Base-by-base conservation (phyloP, 2,797 vertebrate genomes). In the Lithobates pipiens region DNA sequence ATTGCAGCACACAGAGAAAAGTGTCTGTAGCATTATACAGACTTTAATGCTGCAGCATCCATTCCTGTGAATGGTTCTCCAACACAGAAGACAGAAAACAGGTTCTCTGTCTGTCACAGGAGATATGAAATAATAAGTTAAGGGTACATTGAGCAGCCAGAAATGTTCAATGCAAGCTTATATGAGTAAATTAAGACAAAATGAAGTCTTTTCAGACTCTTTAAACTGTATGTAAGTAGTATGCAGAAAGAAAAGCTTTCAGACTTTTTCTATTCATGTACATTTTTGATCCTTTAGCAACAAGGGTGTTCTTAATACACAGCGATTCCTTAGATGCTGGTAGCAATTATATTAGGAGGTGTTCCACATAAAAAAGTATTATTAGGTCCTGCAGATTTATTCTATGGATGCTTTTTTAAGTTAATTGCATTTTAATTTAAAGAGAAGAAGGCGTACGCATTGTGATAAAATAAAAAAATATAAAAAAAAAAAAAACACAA, bases 401-500 rank as follows among this genome's bases (percentile, higher is more conserved):
- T 83, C 77, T 86, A 42, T 83, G 69, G 42, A 86, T 57, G 57
- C 46, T 67, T 86, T 81, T 68, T 34, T 44, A 85, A 70, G 83
- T 71, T 77, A 88, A 85, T 78, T 87, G 76, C 80, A 73, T 82
- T 81, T 73, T 76, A 77, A 83, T 76, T 86, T 70, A 69, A 83
- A 72, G 73, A 42, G 65, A 86, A 82, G 65, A 34, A 39, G 46
- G 65, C 25, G 21, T 76, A 71, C 46, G 73, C 57, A 54, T 63
- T 76, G 65, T 39, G 34, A 65, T 39, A 10, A 78, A 74, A 15
- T 77, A 50, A 15, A 50, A 15, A 50, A 3, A 50, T 0, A 16
- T 3, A n/a, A 32, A 5, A 78, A 74, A 15, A 77, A 50, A 4
- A 54, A 4, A 54, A 0, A 54, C 3, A 75, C 23, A 82, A 78